Base-by-base conservation (phyloP, 2,113 vertebrate genomes). In the Corythornis madagascariensis region DNA sequence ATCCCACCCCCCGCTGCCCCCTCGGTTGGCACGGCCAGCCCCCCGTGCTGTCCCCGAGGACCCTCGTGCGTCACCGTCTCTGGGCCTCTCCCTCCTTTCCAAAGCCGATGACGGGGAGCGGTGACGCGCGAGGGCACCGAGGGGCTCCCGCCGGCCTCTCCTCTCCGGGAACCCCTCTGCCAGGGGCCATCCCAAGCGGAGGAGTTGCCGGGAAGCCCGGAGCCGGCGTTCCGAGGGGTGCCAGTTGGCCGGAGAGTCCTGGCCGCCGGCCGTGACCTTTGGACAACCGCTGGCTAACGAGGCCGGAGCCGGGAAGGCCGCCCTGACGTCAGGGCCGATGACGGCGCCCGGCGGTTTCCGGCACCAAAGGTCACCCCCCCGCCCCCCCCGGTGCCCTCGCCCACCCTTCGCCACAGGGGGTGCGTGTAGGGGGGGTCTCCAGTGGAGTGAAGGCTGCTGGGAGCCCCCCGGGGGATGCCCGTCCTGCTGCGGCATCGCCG, bases 321-420 rank as follows among this genome's bases (percentile, higher is more conserved):
- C 66, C 77, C 72, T 96, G 96, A 96, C 90, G 83, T 95, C 92
- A 95, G 75, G 38, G 63, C 14, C 20, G 70, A 87, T 92, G 94
- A 92, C 75, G 75, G 70, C 28, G 52, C 83, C 48, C 43, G 33
- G 85, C 6, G 78, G 81, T 95, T 95, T 96, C 92, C 88, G 61
- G 78, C 83, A 38, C 74, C 78, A 92, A 93, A 92, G 90, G 88
- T 77, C 89, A 45, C 65, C 87, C 74, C 35, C 9, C 29, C 22
- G 48, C 21, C 19, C 19, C 38, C 21, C 19, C 19, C 38, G 38
- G 38, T 38, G 38, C 38, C 38, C 38, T 38, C 38, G 38, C 38
- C 38, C 38, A 38, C 38, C 38, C 48, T 50, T 50, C 7, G 48
- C 25, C 28, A 26, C 4, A 25, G 22, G 50, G 24, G 24, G 10